Base-by-base conservation (phyloP, 1,140 invertebrate genomes). In the Rhagoletis pomonella region DNA sequence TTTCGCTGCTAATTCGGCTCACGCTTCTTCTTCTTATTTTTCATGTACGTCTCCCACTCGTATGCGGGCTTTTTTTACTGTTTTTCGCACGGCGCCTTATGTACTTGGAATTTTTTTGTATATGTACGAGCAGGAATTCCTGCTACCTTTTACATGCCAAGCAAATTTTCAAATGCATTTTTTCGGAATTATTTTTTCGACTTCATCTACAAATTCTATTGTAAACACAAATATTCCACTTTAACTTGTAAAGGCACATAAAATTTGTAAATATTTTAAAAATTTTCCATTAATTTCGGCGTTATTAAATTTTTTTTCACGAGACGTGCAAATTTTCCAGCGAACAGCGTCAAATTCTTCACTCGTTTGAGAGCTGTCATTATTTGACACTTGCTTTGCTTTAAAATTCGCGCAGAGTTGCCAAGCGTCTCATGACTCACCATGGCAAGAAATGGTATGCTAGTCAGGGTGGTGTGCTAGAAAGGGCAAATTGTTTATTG, bases 181-280 rank as follows among this genome's bases (percentile, higher is more conserved):
- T n/a, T 55, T 81, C 73, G 55, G 17, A 73, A 73, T 42, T 44
- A 55, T 9, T 81, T 81, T 12, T 6, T 55, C 17, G 0, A 9
- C 42, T 77, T 77, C 17, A 10, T 50, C 5, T 50, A 77, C 44
- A 77, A 77, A 77, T 77, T 77, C 17, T 3, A 77, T 55, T 50
- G 73, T 17, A 81, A 81, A 81, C 47, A 81, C 73, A 81, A 81
- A 60, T 86, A 29, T 59, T 62, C 14, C 58, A 65, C 85, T 86
- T 86, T 50, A 86, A 44, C 85, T 42, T 60, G 58, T 19, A 65
- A 86, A 86, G 85, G 85, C 85, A 86, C 85, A 86, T 86, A 47
- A 65, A 86, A 86, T 62, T 62, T 86, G 55, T 47, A n/a, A 42
- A 59, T 86, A 86, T 62, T 86, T 62, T 29, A 17, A n/a, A 86